Conservation (phyloP, 2,888 invertebrate genomes). For the Drosophila suboccidentalis region DNA sequence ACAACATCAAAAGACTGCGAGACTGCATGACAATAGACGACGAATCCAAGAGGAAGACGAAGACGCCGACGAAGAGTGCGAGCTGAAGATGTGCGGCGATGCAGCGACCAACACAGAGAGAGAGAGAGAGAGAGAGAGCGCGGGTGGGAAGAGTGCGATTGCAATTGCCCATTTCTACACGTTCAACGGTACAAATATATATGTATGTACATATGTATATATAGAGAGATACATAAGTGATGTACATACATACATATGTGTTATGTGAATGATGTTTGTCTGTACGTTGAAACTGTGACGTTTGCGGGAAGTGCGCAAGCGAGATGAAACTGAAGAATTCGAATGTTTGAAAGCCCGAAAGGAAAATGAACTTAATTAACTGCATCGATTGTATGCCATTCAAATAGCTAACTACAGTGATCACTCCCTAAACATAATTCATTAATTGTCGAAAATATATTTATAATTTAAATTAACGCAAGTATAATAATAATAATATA, state of each 20-base stretch:
- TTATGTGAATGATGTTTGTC: neutral
- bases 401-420: conserved; percentile 1
- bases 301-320: conserved; percentile 40
- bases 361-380: conserved; percentile 25
- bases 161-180: conserved; percentile 23
- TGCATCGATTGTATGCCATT: neutral
- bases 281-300: conserved; percentile 23
- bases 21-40: conserved; percentile 32
- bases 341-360: conserved; percentile 21
- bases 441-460: too few species aligned
- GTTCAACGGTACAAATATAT: conserved; percentile 10
- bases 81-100: conserved; percentile 4
- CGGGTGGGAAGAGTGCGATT: neutral
- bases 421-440: neutral
- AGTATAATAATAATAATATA: too few species aligned
- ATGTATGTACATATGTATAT: neutral
- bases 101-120: conserved; percentile 3
- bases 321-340: conserved; percentile 19
- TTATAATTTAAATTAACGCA: too few species aligned
- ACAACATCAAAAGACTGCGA: conserved; percentile 44
- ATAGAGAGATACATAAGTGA: neutral
- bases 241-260: neutral
- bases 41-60: conserved; percentile 5
- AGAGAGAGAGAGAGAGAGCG: neutral
- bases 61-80: neutral